Base-by-base conservation (phyloP, 2,113 vertebrate genomes). In the Trematomus loennbergii region DNA sequence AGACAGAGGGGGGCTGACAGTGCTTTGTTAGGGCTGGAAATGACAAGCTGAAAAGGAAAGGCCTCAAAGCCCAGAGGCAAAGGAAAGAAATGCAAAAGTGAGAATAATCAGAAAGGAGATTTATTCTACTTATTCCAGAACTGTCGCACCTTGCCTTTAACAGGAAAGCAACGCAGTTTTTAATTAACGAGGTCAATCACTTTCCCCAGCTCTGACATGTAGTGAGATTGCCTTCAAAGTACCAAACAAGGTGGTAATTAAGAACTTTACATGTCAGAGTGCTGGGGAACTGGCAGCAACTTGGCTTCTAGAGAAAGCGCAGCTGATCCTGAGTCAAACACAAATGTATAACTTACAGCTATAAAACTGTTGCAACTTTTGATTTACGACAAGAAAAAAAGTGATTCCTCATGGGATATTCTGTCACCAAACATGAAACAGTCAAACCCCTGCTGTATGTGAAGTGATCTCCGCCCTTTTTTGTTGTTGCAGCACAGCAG, bases 131-230 rank as follows among this genome's bases (percentile, higher is more conserved):
- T 89, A 87, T 88, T 93, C 89, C 90, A 79, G 64, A 82, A 70
- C 87, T 91, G 91, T 89, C 93, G 88, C 88, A 79, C 83, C 72
- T 86, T 67, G 60, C 83, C 75, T 88, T 86, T 84, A 81, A 88
- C 75, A 78, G 48, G 49, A 79, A 92, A 85, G 76, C 79, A 89
- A 85, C 36, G 17, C 76, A 43, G 67, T 82, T 90, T n/a, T 93
- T 93, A 91, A 93, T 94, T 93, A 91, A 92, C 86, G 72, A 82
- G 89, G 90, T 89, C 87, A 87, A 87, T 93, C 92, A 90, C 88
- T 89, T 83, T 75, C 73, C 75, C 50, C 62, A 81, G 70, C 77
- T 59, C 72, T 90, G 88, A 82, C 91, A 77, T 83, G 72, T 29
- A 11, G 52, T 52, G 40, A 62, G 74, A 89, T 90, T 84, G 77